Evolutionary conservation across 2,888 invertebrate species (phyloP).

Genomic region (Leptinotarsa juncta): DNA sequence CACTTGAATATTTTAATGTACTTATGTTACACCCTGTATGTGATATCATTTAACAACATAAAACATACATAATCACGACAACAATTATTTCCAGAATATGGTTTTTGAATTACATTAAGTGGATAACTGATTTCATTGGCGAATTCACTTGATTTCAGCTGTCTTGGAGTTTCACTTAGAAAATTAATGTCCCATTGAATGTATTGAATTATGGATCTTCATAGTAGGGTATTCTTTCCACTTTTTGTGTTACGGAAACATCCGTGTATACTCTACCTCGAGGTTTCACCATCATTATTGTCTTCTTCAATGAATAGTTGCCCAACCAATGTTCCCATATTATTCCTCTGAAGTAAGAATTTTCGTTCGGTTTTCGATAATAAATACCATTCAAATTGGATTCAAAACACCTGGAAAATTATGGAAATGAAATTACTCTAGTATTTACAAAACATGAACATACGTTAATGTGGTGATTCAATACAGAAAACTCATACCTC

Average conservation of each 20-base stretch:
- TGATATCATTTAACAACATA: too few species aligned
- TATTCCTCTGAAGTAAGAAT: conserved; percentile 68
- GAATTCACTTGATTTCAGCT: too few species aligned
- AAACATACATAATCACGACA: too few species aligned
- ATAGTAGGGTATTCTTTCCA: conserved; percentile 35
- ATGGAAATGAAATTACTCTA: neutral
- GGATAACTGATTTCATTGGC: too few species aligned
- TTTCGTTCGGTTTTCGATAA: conserved; percentile 62
- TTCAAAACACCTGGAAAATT: conserved; percentile 67
- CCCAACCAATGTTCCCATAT: conserved; percentile 72
- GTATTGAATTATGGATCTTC: conserved; percentile 40
- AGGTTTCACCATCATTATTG: conserved; percentile 68
- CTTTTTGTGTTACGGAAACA: conserved; percentile 1
- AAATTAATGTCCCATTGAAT: neutral
- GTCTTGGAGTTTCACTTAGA: too few species aligned
- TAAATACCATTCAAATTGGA: conserved; percentile 71
- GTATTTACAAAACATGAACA: too few species aligned
- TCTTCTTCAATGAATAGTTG: conserved; percentile 68
- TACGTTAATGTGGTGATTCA: too few species aligned
- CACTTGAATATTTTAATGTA: too few species aligned
- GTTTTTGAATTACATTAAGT: too few species aligned
- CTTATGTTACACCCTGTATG: too few species aligned
- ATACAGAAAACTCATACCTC: too few species aligned
- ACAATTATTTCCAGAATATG: too few species aligned
- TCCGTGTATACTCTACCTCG: conserved; percentile 36